Evolutionary conservation across 1,140 invertebrate species (phyloP).

Genomic region (Euwallacea fornicatus): DNA sequence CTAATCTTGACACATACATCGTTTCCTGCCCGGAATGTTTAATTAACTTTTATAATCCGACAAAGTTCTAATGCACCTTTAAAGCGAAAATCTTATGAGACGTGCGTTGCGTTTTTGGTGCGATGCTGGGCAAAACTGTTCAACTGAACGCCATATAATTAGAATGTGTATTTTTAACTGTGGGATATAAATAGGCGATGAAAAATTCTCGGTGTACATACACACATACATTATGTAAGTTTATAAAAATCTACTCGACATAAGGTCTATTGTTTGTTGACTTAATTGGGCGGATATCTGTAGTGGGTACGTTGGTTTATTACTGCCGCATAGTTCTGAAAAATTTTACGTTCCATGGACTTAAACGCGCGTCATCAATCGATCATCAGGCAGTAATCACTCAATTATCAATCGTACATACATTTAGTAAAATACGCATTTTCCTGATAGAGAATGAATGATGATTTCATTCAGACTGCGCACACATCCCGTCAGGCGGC

Average conservation of each 20-base stretch:
- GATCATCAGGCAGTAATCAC: too few relatives aligned
- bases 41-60: conserved; percentile 2
- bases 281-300: conserved; percentile 33
- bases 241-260: conserved; percentile 21
- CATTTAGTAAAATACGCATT: too few relatives aligned
- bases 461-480: too few relatives aligned
- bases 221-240: conserved; percentile 37
- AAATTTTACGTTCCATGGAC: too few relatives aligned
- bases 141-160: conserved; percentile 40
- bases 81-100: neutral
- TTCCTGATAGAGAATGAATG: too few relatives aligned
- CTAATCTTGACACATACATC: conserved; percentile 36
- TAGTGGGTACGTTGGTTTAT: conserved; percentile 23
- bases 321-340: neutral
- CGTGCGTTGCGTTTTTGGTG: conserved; percentile 9
- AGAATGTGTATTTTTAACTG: conserved; percentile 47
- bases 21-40: conserved; percentile 21
- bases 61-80: neutral
- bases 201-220: conserved; percentile 35
- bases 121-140: conserved; percentile 20
- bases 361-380: too few relatives aligned
- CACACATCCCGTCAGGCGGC: too few relatives aligned
- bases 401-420: too few relatives aligned
- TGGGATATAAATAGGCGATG: conserved; percentile 44
- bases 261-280: conserved; percentile 28